phyloP scores from a whole-genome alignment of 1,140 invertebrate species.

The Riptortus pedestris region DNA sequence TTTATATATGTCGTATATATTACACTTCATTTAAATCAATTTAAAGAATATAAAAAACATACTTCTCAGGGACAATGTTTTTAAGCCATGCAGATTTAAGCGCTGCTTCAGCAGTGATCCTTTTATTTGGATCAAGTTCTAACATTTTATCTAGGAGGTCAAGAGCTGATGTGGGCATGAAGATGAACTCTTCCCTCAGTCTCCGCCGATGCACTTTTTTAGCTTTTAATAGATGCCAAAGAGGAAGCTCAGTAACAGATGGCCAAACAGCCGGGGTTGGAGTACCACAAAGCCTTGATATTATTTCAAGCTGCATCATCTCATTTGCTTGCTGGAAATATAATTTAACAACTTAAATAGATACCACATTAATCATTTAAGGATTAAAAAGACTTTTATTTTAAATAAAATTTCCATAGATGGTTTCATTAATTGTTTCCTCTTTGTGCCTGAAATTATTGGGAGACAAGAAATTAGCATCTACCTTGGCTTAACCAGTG shows the following conservation, averaged over 20 bases:
- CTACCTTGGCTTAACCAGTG: no score
- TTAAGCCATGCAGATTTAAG: conserved; percentile 89
- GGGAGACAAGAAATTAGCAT: no score
- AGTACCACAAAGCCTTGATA: conserved; percentile 89
- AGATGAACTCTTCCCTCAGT: conserved; percentile 84
- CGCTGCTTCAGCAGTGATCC: conserved; percentile 90
- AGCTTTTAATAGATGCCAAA: conserved; percentile 84
- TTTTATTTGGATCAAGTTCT: conserved; percentile 83
- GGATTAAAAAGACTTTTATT: no score
- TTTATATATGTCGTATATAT: no score
- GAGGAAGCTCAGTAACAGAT: conserved; percentile 84
- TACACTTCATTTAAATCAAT: no score
- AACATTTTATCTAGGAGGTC: conserved; percentile 95
- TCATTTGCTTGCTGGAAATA: conserved; percentile 68
- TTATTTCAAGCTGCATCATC: conserved; percentile 87
- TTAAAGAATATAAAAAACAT: no score
- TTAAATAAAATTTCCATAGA: no score
- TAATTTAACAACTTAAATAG: neutral
- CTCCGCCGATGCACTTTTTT: conserved; percentile 81
- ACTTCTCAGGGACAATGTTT: conserved; percentile 82
- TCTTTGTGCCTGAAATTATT: no score
- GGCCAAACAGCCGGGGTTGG: conserved; percentile 97
- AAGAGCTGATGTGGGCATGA: conserved; percentile 78
- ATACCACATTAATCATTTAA: no score
- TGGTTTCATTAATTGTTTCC: no score